Evolutionary conservation across 2,888 invertebrate genomes (phyloP), one percentile per base, ranked within the genome.

Genomic region (Cephus pulcher): DNA sequence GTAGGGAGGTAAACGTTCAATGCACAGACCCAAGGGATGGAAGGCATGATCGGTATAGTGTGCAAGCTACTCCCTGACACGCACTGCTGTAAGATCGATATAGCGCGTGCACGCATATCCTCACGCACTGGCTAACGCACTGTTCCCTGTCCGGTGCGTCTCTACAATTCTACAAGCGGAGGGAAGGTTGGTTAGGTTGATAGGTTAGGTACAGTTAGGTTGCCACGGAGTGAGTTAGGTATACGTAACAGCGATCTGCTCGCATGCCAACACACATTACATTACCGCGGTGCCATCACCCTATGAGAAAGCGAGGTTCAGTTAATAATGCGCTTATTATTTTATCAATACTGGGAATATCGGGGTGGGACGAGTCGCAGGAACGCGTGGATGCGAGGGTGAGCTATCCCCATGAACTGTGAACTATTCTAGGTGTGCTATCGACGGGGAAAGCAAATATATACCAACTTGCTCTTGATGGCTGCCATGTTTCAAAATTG

Each of bases 261-360:
- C 86, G 89, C 89, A 89, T 89, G 89, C 89, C 88, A 78, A 82
- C 85, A 83, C 87, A 87, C 88, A 86, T 89, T 88, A 86, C 81
- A 83, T 83, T 83, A 83, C 78, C 80, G 82, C 73, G 78, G 75
- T 79, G 69, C 75, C 78, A 78, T 80, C 80, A 78, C 78, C 83
- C 78, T 76, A 81, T 80, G 80, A 79, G 76, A 56, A 81, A 82
- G 80, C 82, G 80, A 78, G 78, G 75, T 82, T 82, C 81, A 85
- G 85, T 88, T 89, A 89, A 89, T 90, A 90, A 89, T 86, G 86
- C 86, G 85, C 88, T 88, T 85, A 88, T 90, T 88, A 89, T 89
- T 89, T 89, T 86, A 88, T 89, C 90, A 87, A 90, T 89, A 88
- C 84, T 83, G 79, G 80, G 88, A 87, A 87, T 87, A 86, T 85